Conservation (phyloP, 2,113 vertebrate genomes). For the Myotis davidii region DNA sequence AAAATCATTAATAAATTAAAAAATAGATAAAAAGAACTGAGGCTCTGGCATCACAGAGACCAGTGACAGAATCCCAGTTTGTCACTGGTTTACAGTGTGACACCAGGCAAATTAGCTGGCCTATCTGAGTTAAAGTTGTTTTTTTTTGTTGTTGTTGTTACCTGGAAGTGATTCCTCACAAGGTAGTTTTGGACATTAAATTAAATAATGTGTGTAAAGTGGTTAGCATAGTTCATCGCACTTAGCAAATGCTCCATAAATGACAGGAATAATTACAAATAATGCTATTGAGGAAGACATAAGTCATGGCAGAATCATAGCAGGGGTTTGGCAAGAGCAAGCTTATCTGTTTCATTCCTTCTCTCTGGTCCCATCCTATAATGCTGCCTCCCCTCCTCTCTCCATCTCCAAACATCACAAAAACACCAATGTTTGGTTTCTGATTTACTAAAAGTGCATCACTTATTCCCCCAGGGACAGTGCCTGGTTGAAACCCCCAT, state of each 20-base stretch:
- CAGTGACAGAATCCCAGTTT: neutral
- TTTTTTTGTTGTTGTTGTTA: constrained; percentile 6
- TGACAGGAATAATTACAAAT: neutral
- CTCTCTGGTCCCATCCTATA: neutral
- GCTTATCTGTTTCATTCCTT: neutral
- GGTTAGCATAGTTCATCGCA: neutral
- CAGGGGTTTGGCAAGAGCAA: neutral
- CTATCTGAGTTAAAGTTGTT: constrained; percentile 22
- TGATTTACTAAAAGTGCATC: constrained; percentile 21
- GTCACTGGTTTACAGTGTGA: neutral
- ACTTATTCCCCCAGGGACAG: neutral
- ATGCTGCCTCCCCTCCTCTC: fast-evolving
- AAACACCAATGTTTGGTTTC: neutral
- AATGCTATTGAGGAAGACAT: neutral
- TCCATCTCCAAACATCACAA: neutral
- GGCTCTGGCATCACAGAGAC: neutral
- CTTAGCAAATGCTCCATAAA: neutral
- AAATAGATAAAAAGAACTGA: neutral
- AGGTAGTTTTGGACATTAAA: neutral
- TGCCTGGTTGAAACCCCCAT: neutral
- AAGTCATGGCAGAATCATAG: neutral
- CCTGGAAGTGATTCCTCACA: neutral
- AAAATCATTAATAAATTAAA: neutral
- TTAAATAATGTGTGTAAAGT: constrained; percentile 2
- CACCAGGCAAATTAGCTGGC: neutral